Conservation (phyloP, 2,113 vertebrate genomes). For the Takifugu flavidus region DNA sequence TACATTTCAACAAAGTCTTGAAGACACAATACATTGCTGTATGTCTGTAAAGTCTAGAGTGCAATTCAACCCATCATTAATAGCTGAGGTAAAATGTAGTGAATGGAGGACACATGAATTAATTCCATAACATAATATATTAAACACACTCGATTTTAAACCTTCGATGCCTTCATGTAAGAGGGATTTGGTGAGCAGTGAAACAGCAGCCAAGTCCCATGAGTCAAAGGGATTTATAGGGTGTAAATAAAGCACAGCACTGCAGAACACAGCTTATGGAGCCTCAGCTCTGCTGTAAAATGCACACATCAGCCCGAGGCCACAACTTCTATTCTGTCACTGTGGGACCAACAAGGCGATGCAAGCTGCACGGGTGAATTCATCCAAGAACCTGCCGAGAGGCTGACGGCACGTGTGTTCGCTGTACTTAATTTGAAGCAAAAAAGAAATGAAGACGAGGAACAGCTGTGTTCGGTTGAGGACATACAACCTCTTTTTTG, state of each 20-base stretch:
- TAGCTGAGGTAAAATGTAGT: too few species aligned
- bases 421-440: neutral
- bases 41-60: too few species aligned
- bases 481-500: too few species aligned
- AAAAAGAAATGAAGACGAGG: neutral
- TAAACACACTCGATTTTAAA: too few species aligned
- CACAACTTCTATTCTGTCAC: constrained; percentile 44
- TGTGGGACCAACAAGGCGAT: constrained; percentile 33
- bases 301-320: constrained; percentile 45
- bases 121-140: too few species aligned
- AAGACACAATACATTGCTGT: too few species aligned
- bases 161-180: neutral
- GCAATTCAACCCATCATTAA: too few species aligned
- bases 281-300: constrained; percentile 35
- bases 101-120: too few species aligned
- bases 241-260: constrained; percentile 46
- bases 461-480: constrained; percentile 14
- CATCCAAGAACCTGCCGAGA: constrained; percentile 44
- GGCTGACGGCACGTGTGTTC: constrained; percentile 3
- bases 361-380: constrained; percentile 35
- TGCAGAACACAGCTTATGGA: constrained; percentile 45
- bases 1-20: too few species aligned
- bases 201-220: constrained; percentile 33
- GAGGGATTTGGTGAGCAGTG: constrained; percentile 19
- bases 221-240: constrained; percentile 36